Evolutionary conservation across 1,140 invertebrate genomes (phyloP).

Genomic region (Nebria ingens): DNA sequence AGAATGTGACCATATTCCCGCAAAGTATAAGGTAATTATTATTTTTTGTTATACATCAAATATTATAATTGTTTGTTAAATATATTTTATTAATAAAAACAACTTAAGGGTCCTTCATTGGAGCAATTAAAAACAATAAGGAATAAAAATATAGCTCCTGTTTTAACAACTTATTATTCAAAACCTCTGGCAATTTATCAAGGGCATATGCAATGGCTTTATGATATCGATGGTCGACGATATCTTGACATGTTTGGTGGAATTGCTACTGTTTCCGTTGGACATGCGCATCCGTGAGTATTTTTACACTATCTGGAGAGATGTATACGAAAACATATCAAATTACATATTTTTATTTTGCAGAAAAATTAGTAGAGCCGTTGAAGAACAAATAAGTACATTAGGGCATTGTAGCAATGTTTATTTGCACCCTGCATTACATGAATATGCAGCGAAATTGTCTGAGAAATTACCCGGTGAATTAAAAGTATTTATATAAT

Average conservation of each 20-base stretch:
- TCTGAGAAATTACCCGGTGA: constrained; percentile 70
- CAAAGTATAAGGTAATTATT: constrained; percentile 33
- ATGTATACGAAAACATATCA: constrained; percentile 3
- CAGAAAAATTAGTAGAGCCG: constrained; percentile 66
- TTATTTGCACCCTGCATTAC: constrained; percentile 80
- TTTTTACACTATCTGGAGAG: background rate
- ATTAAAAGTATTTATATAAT: constrained; percentile 53
- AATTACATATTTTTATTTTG: constrained; percentile 20
- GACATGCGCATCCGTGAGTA: constrained; percentile 94
- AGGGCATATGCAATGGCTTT: constrained; percentile 88
- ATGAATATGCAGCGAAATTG: constrained; percentile 82
- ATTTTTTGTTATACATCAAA: constrained; percentile 5
- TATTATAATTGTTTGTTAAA: constrained; percentile 1
- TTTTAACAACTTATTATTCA: constrained; percentile 66
- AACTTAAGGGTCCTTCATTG: constrained; percentile 42
- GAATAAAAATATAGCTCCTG: constrained; percentile 55
- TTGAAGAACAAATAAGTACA: constrained; percentile 65
- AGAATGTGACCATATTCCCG: constrained; percentile 33
- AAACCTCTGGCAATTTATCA: constrained; percentile 75
- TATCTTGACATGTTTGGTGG: constrained; percentile 94
- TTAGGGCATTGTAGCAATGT: constrained; percentile 89
- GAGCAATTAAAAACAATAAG: constrained; percentile 47
- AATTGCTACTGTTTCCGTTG: constrained; percentile 94
- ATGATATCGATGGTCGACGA: constrained; percentile 70
- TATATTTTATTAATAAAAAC: constrained; percentile 24